A percentile compares a stretch with the other conserved stretches of the same genome.
Evolutionary conservation across 2,113 vertebrate genomes (phyloP).

Genomic region (Solenodon paradoxus): DNA sequence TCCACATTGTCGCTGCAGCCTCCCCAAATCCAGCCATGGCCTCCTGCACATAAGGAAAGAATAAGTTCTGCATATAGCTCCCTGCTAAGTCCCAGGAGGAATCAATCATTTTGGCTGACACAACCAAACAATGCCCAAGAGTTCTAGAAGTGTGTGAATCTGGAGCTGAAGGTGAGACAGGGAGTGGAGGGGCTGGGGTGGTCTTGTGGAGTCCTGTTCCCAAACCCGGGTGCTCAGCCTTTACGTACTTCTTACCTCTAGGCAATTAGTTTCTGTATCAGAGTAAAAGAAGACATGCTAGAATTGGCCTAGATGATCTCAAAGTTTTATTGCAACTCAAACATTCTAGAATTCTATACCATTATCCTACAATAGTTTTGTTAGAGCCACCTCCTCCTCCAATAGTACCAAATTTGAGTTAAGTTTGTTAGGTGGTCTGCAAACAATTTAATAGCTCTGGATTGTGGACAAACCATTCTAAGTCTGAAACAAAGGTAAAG

Average conservation of each 20-base stretch:
- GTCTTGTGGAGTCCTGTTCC: neutral
- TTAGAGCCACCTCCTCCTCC: neutral
- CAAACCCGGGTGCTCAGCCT: neutral
- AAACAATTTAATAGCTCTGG: neutral
- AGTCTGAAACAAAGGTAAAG: neutral
- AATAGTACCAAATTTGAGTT: neutral
- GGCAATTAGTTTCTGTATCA: neutral
- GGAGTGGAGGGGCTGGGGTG: neutral
- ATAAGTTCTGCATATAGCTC: neutral
- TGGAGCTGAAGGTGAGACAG: neutral
- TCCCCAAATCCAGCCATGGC: conserved; percentile 97
- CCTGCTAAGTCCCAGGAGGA: neutral
- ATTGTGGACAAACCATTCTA: neutral
- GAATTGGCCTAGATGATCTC: neutral
- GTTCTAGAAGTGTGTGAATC: neutral
- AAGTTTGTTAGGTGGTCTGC: neutral
- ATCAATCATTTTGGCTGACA: neutral
- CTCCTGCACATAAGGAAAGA: conserved; percentile 83
- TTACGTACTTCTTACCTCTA: neutral
- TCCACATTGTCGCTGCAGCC: conserved; percentile 97
- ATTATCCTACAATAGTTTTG: neutral
- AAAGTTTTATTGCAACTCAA: neutral
- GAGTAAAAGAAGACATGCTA: neutral
- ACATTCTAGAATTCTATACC: neutral
- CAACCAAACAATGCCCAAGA: neutral